Evolutionary conservation across 53 echinoderm and acorn worm genomes (phyloP).

Genomic region (Patiria pectinifera): DNA sequence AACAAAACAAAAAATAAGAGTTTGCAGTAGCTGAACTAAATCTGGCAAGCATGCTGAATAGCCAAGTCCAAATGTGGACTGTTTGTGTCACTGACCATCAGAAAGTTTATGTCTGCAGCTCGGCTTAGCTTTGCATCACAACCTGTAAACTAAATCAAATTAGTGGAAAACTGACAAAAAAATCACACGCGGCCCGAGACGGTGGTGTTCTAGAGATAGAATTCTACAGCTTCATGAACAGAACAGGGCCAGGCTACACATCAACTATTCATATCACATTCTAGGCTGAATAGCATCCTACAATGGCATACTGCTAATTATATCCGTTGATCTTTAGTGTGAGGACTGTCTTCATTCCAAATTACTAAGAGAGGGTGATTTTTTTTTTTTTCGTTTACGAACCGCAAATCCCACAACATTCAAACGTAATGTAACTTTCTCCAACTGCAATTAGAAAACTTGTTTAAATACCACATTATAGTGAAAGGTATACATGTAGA

Average conservation of each 20-base stretch:
- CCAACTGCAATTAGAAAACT: too few species aligned
- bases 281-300: too few species aligned
- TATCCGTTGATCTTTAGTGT: neutral
- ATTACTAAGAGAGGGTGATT: too few species aligned
- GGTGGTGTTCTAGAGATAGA: neutral
- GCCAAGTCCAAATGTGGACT: neutral
- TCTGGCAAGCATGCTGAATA: neutral
- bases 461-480: too few species aligned
- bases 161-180: neutral
- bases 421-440: too few species aligned
- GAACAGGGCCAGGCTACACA: too few species aligned
- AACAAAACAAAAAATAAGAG: neutral
- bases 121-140: constrained; percentile 27
- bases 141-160: constrained; percentile 52
- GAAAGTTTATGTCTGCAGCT: constrained; percentile 35
- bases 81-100: constrained; percentile 35
- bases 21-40: neutral
- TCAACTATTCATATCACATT: too few species aligned
- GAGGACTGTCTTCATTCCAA: neutral
- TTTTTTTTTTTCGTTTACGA: too few species aligned
- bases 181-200: neutral
- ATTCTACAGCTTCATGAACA: neutral
- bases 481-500: too few species aligned
- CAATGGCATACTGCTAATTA: neutral
- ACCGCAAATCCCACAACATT: too few species aligned